Base-by-base conservation (phyloP, 2,797 vertebrate genomes). In the Euphonia xanthogaster region DNA sequence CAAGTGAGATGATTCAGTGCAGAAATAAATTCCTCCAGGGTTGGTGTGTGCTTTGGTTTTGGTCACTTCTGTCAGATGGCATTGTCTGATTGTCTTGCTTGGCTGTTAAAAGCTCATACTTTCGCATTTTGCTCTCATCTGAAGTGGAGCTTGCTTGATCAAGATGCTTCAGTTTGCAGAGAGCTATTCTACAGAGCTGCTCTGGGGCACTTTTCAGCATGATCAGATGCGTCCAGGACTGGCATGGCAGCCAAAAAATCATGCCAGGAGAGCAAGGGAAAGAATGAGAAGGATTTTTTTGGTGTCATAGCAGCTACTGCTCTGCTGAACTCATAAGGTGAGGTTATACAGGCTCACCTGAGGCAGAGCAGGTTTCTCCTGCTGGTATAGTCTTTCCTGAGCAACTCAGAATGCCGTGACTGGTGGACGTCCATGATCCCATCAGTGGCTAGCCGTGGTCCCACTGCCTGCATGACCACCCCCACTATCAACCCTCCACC, bases 1-100 rank as follows among this genome's bases (percentile, higher is more conserved):
- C 78, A 91, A 93, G 57, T 78, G 82, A 90, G 90, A 94, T 93
- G 91, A 86, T 75, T 90, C 85, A 54, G 68, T 44, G 62, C 33
- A 93, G 62, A 91, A 96, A 91, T 31, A 92, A 96, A 93, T 92
- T 73, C 60, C 72, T 62, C 37, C 35, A 25, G 44, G 24, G 30
- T 4, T 88, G 44, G 44, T 88, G n/a, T 63, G n/a, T 90, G 31
- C 79, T 91, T 88, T 58, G 37, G 57, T 78, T 90, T 92, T 83
- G 72, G 68, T 55, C 73, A 60, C 12, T 90, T 88, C 72, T 94
- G 70, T 91, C 60, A 83, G 70, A 48, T 90, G 58, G n/a, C 70
- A 65, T 93, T 95, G 90, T 62, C 50, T 77, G 61, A 71, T 76
- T 82, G 40, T 73, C 72, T 76, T 58, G 74, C 33, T 68, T 78